Evolutionary conservation across 1,140 invertebrate genomes (phyloP), one percentile per base, ranked within the genome.

Genomic region (Philaenus spumarius): DNA sequence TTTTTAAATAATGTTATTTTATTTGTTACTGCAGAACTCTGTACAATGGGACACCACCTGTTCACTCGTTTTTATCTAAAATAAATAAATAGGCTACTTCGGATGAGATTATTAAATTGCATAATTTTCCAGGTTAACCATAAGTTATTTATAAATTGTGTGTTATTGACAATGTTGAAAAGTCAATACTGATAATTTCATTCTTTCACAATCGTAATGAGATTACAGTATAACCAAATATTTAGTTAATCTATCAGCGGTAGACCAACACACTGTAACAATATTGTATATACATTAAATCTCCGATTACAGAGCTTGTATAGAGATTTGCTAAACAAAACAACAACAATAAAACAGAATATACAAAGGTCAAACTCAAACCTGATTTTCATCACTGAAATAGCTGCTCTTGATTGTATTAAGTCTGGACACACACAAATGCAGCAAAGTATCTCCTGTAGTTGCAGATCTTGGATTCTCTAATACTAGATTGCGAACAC

Each of bases 371-470:
- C n/a, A 42, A 20, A 20, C 3, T 42, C n/a, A 20, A 56, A 81
- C 78, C 66, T 80, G 78, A 63, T 81, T 78, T 68, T 89, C 88
- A 64, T 90, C 87, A 53, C 80, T 77, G 66, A 89, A 85, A 69
- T 88, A 87, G 65, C 81, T 84, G 66, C 84, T 86, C 67, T 84
- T 84, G 46, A 93, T 84, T 2, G 86, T 84, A 73, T 91, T 93
- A 40, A 85, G 78, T 60, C 82, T 81, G 3, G 86, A 90, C 23
- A 89, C 87, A 59, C 82, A 86, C 47, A 93, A 73, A 75, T 94
- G 90, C 22, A 95, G 76, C 39, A 94, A 73, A 3, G 87, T 83
- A 68, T 93, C 89, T 43, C 84, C 83, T 12, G 81, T 84, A 42
- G 76, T 80, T n/a, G 83, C 80, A 62, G 83, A 86, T 59, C 80